Evolutionary conservation across 1,140 invertebrate genomes (phyloP).

Genomic region (Zaprionus africanus): DNA sequence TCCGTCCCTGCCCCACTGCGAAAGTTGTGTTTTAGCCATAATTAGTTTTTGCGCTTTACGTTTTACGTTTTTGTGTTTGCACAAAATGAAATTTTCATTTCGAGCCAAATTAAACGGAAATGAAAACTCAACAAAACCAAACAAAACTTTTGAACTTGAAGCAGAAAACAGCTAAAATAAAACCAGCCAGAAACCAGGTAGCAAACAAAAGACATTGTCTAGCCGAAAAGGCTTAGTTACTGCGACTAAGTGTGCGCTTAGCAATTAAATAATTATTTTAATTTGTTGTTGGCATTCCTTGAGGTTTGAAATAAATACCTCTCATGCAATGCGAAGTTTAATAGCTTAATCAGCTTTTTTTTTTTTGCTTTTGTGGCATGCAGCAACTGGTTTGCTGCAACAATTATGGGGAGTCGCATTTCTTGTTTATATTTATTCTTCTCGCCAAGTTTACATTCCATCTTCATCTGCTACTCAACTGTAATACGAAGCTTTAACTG

Average conservation of each 20-base stretch:
- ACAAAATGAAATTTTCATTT: constrained; percentile 6
- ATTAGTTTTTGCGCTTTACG: constrained; percentile 22
- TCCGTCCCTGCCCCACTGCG: not conserved
- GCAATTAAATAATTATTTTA: constrained; percentile 28
- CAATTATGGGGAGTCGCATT: constrained; percentile 22
- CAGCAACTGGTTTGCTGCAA: constrained; percentile 32
- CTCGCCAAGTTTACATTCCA: too few relatives aligned
- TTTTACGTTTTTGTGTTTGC: constrained; percentile 20
- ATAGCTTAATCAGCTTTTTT: constrained; percentile 15
- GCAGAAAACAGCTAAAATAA: too few relatives aligned
- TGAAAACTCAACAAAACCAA: constrained; percentile 16
- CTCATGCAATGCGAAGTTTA: not conserved
- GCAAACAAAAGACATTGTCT: constrained; percentile 1
- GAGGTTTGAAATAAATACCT: not conserved
- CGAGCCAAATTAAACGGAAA: constrained; percentile 38
- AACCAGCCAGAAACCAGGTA: too few relatives aligned
- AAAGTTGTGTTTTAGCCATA: constrained; percentile 25
- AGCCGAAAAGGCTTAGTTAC: not conserved
- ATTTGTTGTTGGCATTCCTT: not conserved
- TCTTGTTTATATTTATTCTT: constrained; percentile 21
- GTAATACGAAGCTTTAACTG: constrained; percentile 2
- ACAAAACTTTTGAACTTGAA: constrained; percentile 7
- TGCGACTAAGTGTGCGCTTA: not conserved
- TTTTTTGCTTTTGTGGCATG: constrained; percentile 17
- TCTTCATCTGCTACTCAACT: not conserved